Evolutionary conservation across 2,888 invertebrate species (phyloP).

Genomic region (Latrodectus hesperus): DNA sequence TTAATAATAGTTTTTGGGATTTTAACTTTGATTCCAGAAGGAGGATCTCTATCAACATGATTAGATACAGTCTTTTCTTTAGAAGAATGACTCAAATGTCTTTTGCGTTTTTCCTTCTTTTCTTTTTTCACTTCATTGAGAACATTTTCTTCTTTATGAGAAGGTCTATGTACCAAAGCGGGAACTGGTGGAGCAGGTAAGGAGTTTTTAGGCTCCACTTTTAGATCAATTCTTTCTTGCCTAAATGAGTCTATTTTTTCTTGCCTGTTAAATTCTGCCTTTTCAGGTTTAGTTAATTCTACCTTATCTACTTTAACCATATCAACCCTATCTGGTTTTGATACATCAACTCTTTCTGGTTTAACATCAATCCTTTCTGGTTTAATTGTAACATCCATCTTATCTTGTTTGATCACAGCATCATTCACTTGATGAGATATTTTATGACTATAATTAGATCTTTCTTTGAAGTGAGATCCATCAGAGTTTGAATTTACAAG

Average conservation of each 20-base stretch:
- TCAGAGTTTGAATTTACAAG: neutral
- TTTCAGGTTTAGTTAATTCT: neutral
- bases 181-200: neutral
- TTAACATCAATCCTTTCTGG: neutral
- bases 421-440: constrained; percentile 3
- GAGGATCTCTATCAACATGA: constrained; percentile 12
- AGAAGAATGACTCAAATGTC: constrained; percentile 33
- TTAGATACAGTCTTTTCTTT: constrained; percentile 25
- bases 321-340: neutral
- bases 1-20: constrained; percentile 60
- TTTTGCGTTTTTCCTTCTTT: neutral
- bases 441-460: neutral
- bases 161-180: neutral
- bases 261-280: neutral
- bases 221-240: neutral
- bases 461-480: constrained; percentile 4
- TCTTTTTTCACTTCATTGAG: neutral
- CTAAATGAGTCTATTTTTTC: neutral
- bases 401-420: constrained; percentile 18
- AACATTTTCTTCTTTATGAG: neutral
- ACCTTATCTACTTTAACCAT: neutral
- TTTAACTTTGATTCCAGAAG: constrained; percentile 60
- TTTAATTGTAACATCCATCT: neutral
- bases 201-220: neutral
- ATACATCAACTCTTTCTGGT: neutral